Base-by-base conservation (phyloP, 64 coral and sea anemone species). In the Montipora capricornis region DNA sequence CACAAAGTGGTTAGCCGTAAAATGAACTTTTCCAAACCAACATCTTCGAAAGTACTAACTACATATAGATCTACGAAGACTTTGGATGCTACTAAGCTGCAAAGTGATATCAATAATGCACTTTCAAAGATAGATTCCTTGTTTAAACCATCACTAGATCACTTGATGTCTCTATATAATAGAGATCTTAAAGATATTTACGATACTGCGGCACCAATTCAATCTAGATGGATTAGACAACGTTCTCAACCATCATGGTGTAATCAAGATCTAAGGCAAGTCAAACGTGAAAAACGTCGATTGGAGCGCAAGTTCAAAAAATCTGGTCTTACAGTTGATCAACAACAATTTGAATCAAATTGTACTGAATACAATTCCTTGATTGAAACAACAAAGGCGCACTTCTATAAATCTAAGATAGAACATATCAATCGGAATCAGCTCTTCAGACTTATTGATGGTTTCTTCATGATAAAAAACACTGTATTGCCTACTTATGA, bases 361-460 rank as follows among this genome's bases (percentile, higher is more conserved):
- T 91, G 77, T 62, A n/a, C 68, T 24, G 67, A 47, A 80, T 91
- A 91, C 17, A 91, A 91, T 16, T 59, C 16, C 20, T 44, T 91
- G 22, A 57, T 91, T 62, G 89, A 91, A 66, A 44, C 76, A 7
- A 67, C 44, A 20, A 91, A 91, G 48, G 11, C 10, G 7, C 22
- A 58, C 22, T 91, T 71, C 89, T 91, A 91, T 78, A 91, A 91
- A 68, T 69, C 45, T 15, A 91, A 81, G 44, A 81, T 91, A 11
- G 77, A 91, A n/a, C 89, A 91, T 69, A 66, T 37, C 47, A 78
- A 91, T 20, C 67, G 49, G 8, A 81, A 71, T 22, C 79, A 81
- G 80, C 44, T 80, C 45, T 91, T 91, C 49, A 50, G 76, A 52
- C 53, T 60, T n/a, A 80, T 91, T 59, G 77, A 91, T 71, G 44